Evolutionary conservation across 2,888 invertebrate genomes (phyloP).

Genomic region (Andrena hattorfiana): DNA sequence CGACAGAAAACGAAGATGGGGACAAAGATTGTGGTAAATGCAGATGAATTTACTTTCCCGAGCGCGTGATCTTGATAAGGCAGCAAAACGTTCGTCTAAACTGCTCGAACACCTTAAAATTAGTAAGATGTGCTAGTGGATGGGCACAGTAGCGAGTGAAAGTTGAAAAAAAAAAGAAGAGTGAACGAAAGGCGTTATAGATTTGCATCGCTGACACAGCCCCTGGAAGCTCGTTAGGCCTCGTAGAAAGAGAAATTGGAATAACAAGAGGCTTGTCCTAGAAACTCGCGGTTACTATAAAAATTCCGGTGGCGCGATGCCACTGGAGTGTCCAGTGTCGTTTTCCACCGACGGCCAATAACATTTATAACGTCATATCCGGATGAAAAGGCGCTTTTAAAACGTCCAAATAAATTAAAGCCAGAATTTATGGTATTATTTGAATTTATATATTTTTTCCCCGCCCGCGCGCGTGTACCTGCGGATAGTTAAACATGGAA

Average conservation of each 20-base stretch:
- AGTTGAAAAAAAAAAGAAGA: slow-evolving; percentile 9
- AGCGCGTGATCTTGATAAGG: slow-evolving; percentile 4
- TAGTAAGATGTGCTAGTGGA: too few species aligned
- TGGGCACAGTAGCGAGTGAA: slow-evolving; percentile 7
- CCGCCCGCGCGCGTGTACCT: neutral
- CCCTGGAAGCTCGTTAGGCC: neutral
- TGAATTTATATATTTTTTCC: slow-evolving; percentile 49
- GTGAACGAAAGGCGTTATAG: slow-evolving; percentile 16
- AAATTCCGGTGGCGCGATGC: slow-evolving; percentile 27
- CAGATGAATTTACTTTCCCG: slow-evolving; percentile 17
- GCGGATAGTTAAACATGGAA: slow-evolving; percentile 54
- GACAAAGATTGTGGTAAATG: slow-evolving; percentile 5
- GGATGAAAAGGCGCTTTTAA: slow-evolving; percentile 49
- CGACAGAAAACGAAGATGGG: slow-evolving; percentile 9
- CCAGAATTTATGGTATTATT: slow-evolving; percentile 57
- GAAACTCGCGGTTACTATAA: slow-evolving; percentile 28
- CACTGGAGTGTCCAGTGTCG: slow-evolving; percentile 8
- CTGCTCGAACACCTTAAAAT: too few species aligned
- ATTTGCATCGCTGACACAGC: slow-evolving; percentile 21
- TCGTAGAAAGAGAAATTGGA: neutral
- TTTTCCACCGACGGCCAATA: slow-evolving; percentile 42
- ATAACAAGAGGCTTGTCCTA: neutral
- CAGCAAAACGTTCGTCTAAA: neutral
- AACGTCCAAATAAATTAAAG: slow-evolving; percentile 59
- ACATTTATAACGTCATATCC: slow-evolving; percentile 57